Conservation (phyloP, 2,113 vertebrate genomes). For the Aldabrachelys gigantea region DNA sequence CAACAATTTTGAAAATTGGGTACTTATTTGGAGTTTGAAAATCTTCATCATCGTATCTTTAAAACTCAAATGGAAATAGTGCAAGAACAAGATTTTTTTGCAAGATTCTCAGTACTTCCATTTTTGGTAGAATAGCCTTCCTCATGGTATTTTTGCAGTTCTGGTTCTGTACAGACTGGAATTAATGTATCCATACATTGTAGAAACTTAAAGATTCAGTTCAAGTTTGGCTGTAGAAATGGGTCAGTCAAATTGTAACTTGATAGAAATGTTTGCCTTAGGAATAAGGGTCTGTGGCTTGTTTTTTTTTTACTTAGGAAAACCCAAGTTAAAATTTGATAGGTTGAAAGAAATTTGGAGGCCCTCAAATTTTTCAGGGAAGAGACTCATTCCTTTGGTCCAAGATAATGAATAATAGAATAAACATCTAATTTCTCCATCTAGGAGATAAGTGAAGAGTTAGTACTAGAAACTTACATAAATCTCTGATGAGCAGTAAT, state of each 20-base stretch:
- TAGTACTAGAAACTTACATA: slow-evolving; percentile 13
- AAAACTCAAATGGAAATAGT: background rate
- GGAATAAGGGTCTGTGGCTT: slow-evolving; percentile 3
- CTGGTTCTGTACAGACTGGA: background rate
- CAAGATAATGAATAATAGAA: slow-evolving; percentile 41
- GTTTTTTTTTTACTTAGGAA: background rate
- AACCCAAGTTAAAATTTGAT: slow-evolving; percentile 46
- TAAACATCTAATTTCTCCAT: slow-evolving; percentile 7
- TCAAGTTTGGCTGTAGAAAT: background rate
- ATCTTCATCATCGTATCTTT: background rate
- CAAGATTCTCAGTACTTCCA: background rate
- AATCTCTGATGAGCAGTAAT: slow-evolving; percentile 21
- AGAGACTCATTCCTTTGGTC: background rate
- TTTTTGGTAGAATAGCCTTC: slow-evolving; percentile 18
- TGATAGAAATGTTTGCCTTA: background rate
- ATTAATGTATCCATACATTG: background rate
- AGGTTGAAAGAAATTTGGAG: slow-evolving; percentile 23
- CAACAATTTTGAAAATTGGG: background rate
- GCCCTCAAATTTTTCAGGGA: background rate
- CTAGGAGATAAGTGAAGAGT: slow-evolving; percentile 28
- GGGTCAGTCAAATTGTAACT: background rate
- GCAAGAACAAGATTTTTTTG: background rate
- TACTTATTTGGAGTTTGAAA: background rate
- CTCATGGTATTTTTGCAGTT: background rate
- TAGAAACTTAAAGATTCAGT: background rate